Evolutionary conservation across 64 coral and sea anemone genomes (phyloP).

Genomic region (Pocillopora verrucosa): DNA sequence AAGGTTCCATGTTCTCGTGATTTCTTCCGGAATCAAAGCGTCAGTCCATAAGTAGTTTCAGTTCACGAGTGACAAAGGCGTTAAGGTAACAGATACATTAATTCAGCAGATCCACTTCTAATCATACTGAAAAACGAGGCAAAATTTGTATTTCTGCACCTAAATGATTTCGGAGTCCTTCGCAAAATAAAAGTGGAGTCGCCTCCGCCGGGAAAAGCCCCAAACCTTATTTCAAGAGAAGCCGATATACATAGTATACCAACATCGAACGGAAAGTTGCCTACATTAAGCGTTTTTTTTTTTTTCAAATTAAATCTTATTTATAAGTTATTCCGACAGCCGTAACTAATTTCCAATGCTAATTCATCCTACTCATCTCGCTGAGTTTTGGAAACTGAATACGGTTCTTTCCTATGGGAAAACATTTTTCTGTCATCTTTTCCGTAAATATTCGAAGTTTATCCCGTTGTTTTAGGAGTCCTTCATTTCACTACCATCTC

Average conservation of each 20-base stretch:
- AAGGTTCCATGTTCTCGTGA: no score
- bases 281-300: not conserved
- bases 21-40: no score
- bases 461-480: not conserved
- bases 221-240: not conserved
- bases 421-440: not conserved
- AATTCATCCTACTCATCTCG: not conserved
- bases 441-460: not conserved
- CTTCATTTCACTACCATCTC: not conserved
- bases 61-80: no score
- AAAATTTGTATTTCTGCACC: not conserved
- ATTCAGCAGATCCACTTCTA: no score
- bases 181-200: not conserved
- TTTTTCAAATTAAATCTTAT: not conserved
- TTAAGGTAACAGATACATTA: no score
- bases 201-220: not conserved
- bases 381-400: not conserved
- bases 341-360: not conserved
- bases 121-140: no score
- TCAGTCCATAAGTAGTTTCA: no score
- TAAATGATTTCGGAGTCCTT: not conserved
- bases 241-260: not conserved
- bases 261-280: not conserved
- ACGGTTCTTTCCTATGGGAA: not conserved
- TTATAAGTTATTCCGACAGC: not conserved